These are phyloP conservation scores for Hypothenemus hampei DNA, from an alignment of 1,140 invertebrate genomes.

Conservation along the genomic window DNA sequence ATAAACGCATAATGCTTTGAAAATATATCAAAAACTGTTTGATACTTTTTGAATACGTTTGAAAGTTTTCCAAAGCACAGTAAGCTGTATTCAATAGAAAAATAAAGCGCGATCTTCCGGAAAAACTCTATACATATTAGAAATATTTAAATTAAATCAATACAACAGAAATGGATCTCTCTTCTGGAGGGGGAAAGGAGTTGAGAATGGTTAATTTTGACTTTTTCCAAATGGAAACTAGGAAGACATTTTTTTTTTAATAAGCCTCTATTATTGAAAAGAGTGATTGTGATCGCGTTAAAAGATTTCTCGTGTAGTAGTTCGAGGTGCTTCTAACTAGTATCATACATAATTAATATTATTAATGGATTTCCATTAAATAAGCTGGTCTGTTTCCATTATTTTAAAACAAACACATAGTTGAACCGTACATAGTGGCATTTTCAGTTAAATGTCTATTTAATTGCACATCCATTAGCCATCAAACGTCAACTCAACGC, in stretches of 20 bases:
- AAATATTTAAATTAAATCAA: conserved; percentile 25
- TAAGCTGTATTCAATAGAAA: conserved; percentile 35
- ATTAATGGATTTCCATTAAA: conserved; percentile 13
- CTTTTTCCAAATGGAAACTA: neutral
- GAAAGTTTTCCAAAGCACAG: conserved; percentile 28
- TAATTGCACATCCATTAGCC: conserved; percentile 5
- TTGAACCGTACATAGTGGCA: neutral
- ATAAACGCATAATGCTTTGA: conserved; percentile 27
- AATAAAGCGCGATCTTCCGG: conserved; percentile 24
- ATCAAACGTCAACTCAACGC: neutral
- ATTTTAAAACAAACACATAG: conserved; percentile 3
- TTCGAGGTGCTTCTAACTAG: neutral
- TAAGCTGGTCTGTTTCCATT: conserved; percentile 6
- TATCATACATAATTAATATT: conserved; percentile 2
- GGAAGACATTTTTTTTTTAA: no score
- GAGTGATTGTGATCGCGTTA: no score
- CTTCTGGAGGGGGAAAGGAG: no score
- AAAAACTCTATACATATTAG: conserved; percentile 23
- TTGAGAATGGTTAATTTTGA: neutral
- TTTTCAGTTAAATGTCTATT: conserved; percentile 6
- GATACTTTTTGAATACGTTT: conserved; percentile 36
- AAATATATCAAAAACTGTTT: conserved; percentile 36
- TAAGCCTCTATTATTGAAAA: no score
- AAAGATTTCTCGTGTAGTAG: neutral
- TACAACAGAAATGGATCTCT: no score